Conservation (phyloP, 2,888 invertebrate species). For the Thera obeliscata region DNA sequence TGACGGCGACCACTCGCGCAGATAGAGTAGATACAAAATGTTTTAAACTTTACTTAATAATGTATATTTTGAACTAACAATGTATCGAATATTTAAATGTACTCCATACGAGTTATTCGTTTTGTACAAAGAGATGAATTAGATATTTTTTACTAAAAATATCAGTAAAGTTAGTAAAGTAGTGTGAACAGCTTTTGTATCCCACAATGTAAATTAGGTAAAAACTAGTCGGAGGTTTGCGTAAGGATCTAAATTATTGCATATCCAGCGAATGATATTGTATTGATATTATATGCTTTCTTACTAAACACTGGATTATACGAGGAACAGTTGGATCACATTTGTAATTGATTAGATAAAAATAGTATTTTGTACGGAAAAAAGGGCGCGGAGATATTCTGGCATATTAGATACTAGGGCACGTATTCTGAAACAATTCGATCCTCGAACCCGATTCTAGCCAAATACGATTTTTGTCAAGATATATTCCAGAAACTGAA, state of each 20-base stretch:
- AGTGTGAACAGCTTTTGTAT: constrained; percentile 74
- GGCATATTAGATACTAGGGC: neutral
- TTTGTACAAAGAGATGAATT: constrained; percentile 74
- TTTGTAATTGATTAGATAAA: neutral
- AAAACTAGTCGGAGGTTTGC: constrained; percentile 71
- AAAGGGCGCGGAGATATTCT: neutral
- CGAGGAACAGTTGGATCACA: neutral
- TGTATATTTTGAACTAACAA: constrained; percentile 57
- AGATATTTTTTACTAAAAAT: constrained; percentile 75
- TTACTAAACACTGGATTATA: constrained; percentile 54
- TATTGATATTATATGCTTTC: constrained; percentile 68
- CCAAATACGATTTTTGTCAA: too few species aligned
- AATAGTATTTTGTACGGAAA: neutral
- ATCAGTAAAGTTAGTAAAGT: constrained; percentile 46
- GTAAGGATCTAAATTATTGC: constrained; percentile 57
- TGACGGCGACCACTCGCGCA: constrained; percentile 44
- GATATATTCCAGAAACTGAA: too few species aligned
- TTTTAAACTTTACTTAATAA: constrained; percentile 51
- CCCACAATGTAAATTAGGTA: constrained; percentile 64
- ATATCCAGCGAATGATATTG: constrained; percentile 66
- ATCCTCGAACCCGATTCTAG: too few species aligned
- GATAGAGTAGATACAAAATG: constrained; percentile 39
- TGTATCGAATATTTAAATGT: constrained; percentile 57
- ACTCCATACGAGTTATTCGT: constrained; percentile 51
- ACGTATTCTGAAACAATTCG: neutral